Base-by-base conservation (phyloP, 2,797 vertebrate genomes). In the Chrosomus eos region DNA sequence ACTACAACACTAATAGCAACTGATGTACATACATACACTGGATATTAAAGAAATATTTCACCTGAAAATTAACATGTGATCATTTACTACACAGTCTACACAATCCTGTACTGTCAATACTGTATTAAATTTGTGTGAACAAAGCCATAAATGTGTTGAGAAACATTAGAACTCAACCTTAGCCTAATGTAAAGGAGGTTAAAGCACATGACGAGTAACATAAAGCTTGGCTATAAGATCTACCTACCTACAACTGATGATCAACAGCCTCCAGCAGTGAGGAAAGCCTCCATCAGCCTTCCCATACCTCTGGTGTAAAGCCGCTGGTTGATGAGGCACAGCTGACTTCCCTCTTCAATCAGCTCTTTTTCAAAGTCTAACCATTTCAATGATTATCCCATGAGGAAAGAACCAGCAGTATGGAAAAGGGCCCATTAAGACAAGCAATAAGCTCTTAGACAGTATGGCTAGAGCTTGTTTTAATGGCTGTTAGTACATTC, bases 401-500 rank as follows among this genome's bases (percentile, higher is more conserved):
- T 28, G 72, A 67, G 33, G 36, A 70, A 68, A 2, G 36, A 55
- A 43, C 18, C 26, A 70, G 48, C 48, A 68, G 66, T 40, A 76
- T 58, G 38, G 18, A 77, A 58, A 68, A 18, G 11, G 36, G 28
- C 19, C 73, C 45, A 80, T 67, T 76, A 83, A 55, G 60, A 55
- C 60, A 43, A 64, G 82, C 38, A 43, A 43, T 77, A 77, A 68
- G 33, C 64, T 31, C 19, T 75, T 45, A 40, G 64, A 43, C n/a
- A 31, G 14, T 31, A 38, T 55, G 45, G 53, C 43, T 40, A 40
- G 45, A 43, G 60, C 62, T 77, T 40, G 18, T 66, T 83, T 67
- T 83, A 83, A 83, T 76, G 73, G n/a, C 26, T 43, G 45, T 55
- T 70, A 76, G 40, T 77, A 83, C 58, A 58, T 58, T 77, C 19